Conservation (phyloP, 2,888 invertebrate genomes). For the Cepaea hortensis region DNA sequence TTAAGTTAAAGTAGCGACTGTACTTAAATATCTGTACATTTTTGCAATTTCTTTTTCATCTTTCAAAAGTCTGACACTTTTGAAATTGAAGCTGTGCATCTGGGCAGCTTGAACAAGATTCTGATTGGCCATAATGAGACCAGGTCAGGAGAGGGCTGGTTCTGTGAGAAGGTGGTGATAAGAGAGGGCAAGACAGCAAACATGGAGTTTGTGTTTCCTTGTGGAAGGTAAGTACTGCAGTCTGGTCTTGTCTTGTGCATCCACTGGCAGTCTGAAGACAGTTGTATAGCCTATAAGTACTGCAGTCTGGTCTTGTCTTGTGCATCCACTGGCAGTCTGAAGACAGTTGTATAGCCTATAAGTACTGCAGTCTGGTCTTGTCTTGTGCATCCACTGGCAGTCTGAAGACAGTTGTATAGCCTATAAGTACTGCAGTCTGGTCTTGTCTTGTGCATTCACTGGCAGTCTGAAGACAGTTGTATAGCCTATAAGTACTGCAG, state of each 20-base stretch:
- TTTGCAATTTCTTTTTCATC: not conserved
- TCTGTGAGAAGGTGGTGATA: constrained; percentile 65
- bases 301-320: too few species aligned
- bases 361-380: too few species aligned
- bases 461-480: too few species aligned
- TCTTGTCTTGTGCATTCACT: too few species aligned
- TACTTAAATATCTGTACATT: not conserved
- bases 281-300: too few species aligned
- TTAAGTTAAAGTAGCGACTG: too few species aligned
- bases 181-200: constrained; percentile 62
- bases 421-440: too few species aligned
- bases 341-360: too few species aligned
- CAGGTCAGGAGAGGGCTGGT: constrained; percentile 72
- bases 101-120: constrained; percentile 68
- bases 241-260: not conserved
- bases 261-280: not conserved
- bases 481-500: too few species aligned
- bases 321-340: too few species aligned
- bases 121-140: constrained; percentile 73
- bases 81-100: constrained; percentile 72
- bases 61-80: constrained; percentile 69
- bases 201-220: constrained; percentile 70
- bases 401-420: too few species aligned
- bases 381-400: too few species aligned
- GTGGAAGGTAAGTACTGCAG: constrained; percentile 64